Conservation (phyloP, 2,888 invertebrate genomes). For the Bellardia pandia region DNA sequence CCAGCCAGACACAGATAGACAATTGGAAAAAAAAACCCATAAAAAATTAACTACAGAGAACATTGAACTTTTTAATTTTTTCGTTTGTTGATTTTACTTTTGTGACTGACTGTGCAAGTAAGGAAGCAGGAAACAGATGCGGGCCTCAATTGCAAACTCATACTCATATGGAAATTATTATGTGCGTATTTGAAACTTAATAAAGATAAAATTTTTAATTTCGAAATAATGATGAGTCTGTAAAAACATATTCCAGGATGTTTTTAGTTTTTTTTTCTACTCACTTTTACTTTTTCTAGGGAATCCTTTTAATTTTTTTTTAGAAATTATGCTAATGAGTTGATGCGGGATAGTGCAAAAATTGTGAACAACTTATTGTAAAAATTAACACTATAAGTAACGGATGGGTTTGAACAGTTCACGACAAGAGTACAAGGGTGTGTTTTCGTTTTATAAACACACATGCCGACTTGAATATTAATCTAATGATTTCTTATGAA, state of each 20-base stretch:
- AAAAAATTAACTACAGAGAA: constrained; percentile 64
- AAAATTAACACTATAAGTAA: constrained; percentile 23
- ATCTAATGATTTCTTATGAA: too few species aligned
- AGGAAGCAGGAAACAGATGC: constrained; percentile 68
- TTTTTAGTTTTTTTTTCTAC: not conserved
- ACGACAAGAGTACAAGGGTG: not conserved
- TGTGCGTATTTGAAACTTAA: constrained; percentile 19
- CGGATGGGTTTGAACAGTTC: not conserved
- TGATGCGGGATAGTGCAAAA: not conserved
- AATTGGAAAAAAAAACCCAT: constrained; percentile 35
- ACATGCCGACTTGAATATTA: too few species aligned
- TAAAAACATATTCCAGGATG: not conserved
- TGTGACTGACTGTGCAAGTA: constrained; percentile 16
- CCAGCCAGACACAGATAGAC: constrained; percentile 41
- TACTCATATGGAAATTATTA: not conserved
- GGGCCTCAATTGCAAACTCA: not conserved
- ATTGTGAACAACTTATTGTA: not conserved
- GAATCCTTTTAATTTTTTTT: constrained; percentile 10
- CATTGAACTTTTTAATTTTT: constrained; percentile 67
- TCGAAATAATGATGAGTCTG: not conserved
- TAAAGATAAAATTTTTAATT: not conserved
- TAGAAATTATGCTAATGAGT: constrained; percentile 14
- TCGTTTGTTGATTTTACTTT: constrained; percentile 28
- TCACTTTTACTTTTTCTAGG: constrained; percentile 3
- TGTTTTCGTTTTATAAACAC: not conserved